Conservation (phyloP, 2,113 vertebrate genomes). For the Scomber japonicus region DNA sequence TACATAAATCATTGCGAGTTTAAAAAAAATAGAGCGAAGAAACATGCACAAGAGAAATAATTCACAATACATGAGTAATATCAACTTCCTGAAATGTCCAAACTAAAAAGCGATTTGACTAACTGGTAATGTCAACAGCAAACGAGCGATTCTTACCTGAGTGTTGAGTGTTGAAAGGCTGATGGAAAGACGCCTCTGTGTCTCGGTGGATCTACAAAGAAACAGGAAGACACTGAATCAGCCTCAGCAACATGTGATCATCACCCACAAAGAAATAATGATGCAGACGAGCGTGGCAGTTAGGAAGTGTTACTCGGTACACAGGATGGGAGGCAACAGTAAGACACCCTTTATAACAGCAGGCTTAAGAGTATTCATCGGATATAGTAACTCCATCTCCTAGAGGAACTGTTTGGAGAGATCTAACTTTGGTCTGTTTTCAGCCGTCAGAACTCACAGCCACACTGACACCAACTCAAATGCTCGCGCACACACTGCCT, state of each 20-base stretch:
- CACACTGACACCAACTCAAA: slow-evolving; percentile 34
- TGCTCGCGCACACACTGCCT: slow-evolving; percentile 23
- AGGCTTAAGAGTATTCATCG: slow-evolving; percentile 25
- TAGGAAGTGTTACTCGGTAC: slow-evolving; percentile 61
- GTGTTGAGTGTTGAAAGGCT: slow-evolving; percentile 60
- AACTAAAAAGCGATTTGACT: not conserved
- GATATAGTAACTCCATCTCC: slow-evolving; percentile 28
- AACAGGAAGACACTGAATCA: slow-evolving; percentile 83
- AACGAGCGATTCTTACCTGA: slow-evolving; percentile 76
- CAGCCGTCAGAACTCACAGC: slow-evolving; percentile 34
- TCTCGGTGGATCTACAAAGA: slow-evolving; percentile 85
- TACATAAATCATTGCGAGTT: not conserved
- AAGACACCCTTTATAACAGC: slow-evolving; percentile 35
- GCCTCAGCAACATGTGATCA: slow-evolving; percentile 80
- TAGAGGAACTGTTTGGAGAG: slow-evolving; percentile 38
- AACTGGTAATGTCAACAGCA: accelerated
- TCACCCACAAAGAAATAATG: slow-evolving; percentile 70
- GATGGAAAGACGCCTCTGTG: slow-evolving; percentile 76
- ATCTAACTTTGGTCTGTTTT: slow-evolving; percentile 43
- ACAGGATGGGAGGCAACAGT: slow-evolving; percentile 58
- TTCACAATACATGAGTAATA: too few species aligned
- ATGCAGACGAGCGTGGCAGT: slow-evolving; percentile 61
- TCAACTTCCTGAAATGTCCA: too few species aligned
- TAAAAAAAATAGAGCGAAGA: not conserved
- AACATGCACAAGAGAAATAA: not conserved